Percentiles rank a stretch among this genome's conserved stretches.
phyloP scores from a whole-genome alignment of 2,797 vertebrate genomes.

The Amblyraja radiata region DNA sequence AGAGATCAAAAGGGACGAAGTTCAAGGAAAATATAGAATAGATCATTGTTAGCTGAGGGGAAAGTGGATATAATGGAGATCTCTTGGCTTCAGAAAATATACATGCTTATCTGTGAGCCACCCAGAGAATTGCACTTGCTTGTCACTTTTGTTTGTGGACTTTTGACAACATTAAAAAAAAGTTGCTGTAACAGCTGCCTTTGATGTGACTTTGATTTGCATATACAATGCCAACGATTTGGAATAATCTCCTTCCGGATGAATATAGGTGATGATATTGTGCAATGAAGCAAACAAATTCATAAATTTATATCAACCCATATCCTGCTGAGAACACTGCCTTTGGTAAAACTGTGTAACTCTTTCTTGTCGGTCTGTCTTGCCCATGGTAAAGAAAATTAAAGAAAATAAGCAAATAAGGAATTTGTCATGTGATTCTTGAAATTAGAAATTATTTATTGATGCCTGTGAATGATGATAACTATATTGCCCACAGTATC shows the following conservation, averaged over 20 bases:
- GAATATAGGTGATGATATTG: neutral
- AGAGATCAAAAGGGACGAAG: too few species aligned
- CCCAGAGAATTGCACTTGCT: neutral
- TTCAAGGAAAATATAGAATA: too few species aligned
- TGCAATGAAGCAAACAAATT: neutral
- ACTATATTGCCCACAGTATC: neutral
- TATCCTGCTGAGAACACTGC: neutral
- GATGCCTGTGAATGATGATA: neutral
- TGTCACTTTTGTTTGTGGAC: neutral
- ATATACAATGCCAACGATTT: neutral
- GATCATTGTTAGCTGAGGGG: too few species aligned
- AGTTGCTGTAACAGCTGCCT: neutral
- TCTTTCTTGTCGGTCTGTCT: neutral
- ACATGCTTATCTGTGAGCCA: neutral
- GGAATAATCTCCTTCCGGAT: neutral
- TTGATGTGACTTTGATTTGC: neutral
- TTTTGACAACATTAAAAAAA: neutral
- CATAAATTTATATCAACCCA: neutral
- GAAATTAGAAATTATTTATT: too few species aligned
- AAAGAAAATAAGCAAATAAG: neutral
- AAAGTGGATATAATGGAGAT: neutral
- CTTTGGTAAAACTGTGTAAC: neutral
- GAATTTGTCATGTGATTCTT: neutral
- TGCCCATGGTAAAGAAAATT: neutral
- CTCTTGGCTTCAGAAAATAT: neutral